Conservation (phyloP, 1,140 invertebrate species). For the Drosophila subpulchrella region DNA sequence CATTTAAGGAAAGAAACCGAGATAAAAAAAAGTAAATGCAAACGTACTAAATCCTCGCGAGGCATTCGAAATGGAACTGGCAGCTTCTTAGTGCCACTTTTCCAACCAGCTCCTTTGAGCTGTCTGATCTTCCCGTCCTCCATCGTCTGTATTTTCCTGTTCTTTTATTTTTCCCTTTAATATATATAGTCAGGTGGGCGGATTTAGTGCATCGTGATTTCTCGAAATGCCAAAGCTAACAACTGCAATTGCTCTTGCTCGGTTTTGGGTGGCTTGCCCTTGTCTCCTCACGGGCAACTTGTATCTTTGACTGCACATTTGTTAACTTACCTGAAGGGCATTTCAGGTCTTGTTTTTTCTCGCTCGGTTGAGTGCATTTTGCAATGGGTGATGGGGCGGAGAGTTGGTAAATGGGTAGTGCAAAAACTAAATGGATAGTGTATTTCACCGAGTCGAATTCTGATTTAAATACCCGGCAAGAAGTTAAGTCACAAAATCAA, state of each 20-base stretch:
- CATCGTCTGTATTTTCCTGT: not conserved
- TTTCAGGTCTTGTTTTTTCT: slow-evolving; percentile 64
- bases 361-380: slow-evolving; percentile 47
- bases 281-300: slow-evolving; percentile 51
- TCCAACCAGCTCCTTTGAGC: slow-evolving; percentile 61
- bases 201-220: slow-evolving; percentile 77
- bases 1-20: slow-evolving; percentile 34
- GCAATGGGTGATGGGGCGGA: slow-evolving; percentile 22
- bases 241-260: slow-evolving; percentile 68
- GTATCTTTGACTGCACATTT: slow-evolving; percentile 82
- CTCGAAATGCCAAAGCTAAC: slow-evolving; percentile 73
- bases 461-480: not conserved
- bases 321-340: slow-evolving; percentile 82
- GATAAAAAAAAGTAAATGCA: slow-evolving; percentile 18
- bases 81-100: slow-evolving; percentile 58
- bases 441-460: not conserved
- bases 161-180: slow-evolving; percentile 23
- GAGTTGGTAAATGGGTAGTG: slow-evolving; percentile 38
- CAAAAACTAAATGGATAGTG: slow-evolving; percentile 28
- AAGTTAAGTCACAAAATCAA: slow-evolving; percentile 11
- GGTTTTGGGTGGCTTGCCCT: slow-evolving; percentile 32
- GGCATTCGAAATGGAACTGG: slow-evolving; percentile 57
- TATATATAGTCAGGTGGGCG: slow-evolving; percentile 15
- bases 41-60: slow-evolving; percentile 60
- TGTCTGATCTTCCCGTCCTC: slow-evolving; percentile 40